These are phyloP conservation scores for Dromas ardeola DNA, from an alignment of 2,113 vertebrate genomes.

Conservation along the genomic window DNA sequence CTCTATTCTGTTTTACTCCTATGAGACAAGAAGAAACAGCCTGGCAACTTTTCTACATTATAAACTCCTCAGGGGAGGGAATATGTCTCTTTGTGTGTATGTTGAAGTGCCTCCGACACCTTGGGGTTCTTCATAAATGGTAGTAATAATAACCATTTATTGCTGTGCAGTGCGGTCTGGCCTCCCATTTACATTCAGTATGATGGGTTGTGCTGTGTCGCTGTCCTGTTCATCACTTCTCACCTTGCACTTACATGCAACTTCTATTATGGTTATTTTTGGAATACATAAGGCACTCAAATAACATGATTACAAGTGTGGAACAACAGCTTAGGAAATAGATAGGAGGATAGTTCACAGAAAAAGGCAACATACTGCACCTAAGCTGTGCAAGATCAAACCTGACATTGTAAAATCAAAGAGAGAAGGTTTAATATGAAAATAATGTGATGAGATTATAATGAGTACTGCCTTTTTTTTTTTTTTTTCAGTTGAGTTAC, in stretches of 20 bases:
- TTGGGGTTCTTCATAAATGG: background rate
- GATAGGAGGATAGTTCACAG: constrained; percentile 46
- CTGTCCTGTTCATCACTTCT: constrained; percentile 67
- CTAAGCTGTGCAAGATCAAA: constrained; percentile 40
- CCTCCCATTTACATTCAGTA: background rate
- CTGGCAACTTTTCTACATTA: background rate
- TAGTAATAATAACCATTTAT: constrained; percentile 1
- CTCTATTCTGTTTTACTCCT: background rate
- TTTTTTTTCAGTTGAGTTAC: background rate
- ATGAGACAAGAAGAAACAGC: background rate
- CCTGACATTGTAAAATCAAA: constrained; percentile 17
- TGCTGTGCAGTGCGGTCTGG: background rate
- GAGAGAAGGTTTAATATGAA: background rate
- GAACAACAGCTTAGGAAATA: constrained; percentile 56
- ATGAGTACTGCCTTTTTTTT: background rate
- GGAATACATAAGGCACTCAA: constrained; percentile 56
- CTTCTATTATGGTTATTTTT: constrained; percentile 64
- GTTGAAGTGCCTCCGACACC: background rate
- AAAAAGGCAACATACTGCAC: constrained; percentile 17
- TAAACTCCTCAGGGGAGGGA: background rate
- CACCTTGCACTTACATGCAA: constrained; percentile 58
- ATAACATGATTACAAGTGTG: constrained; percentile 59
- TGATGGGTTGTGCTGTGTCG: background rate
- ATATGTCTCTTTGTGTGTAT: background rate
- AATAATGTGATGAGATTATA: background rate